Evolutionary conservation across 2,797 vertebrate species (phyloP), one percentile per base, ranked within the genome.

Genomic region (Pantherophis alleghaniensis): DNA sequence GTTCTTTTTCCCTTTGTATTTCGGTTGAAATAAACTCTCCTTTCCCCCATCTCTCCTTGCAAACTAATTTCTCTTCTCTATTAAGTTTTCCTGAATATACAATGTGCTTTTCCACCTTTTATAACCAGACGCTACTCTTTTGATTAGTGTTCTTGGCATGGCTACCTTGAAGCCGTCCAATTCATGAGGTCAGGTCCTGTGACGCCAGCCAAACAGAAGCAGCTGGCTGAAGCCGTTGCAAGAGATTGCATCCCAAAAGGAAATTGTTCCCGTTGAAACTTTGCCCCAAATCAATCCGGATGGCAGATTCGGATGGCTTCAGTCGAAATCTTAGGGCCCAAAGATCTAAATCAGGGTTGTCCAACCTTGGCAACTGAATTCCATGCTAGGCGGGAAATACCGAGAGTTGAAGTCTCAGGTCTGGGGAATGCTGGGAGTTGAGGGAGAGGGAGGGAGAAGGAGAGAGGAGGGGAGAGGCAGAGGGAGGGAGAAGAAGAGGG

Each of bases 1-100:
- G 63, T 66, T 63, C 53, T 89, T 90, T 92, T 60, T 37, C n/a
- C 14, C 20, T 42, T 91, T 94, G 83, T 22, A 86, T 74, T 89
- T 88, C 42, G 10, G 32, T 55, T 37, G 9, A 92, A 74, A 66
- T 22, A 56, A 66, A 69, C 32, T 86, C 57, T 13, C n/a, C 0
- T 42, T 86, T 89, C n/a, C 87, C 16, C n/a, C 53, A 32, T 53
- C 18, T 59, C 59, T 89, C 57, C 56, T 28, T 10, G 37, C 66
- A 32, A 56, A 32, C 57, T 28, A 83, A 56, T 79, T 24, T n/a
- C 28, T 26, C 10, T 24, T 63, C 32, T 32, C 57, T n/a, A 20
- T 7, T 10, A 11, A 2, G 66, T 56, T 53, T 66, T 63, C 55
- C 24, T n/a, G 42, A 83, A 26, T 59, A 26, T 16, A 26, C 24